A percentile compares a stretch with the other conserved stretches of the same genome.
Conservation (phyloP, 2,888 invertebrate genomes). For the Drosophila kuntzei region DNA sequence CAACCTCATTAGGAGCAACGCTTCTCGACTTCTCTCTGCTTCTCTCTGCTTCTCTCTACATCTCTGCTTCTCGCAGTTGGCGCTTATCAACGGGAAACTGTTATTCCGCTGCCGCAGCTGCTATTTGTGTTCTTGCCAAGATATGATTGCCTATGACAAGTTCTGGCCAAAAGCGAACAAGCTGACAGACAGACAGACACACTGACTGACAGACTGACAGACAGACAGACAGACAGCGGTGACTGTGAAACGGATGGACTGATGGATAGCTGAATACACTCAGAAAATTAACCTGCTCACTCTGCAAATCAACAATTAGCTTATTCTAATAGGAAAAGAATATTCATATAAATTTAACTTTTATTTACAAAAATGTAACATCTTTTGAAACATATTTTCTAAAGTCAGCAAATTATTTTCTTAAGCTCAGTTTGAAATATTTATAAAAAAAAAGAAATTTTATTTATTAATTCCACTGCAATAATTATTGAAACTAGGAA, state of each 20-base stretch:
- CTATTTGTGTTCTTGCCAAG: conserved; percentile 25
- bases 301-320: not conserved
- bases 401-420: no score
- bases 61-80: conserved; percentile 33
- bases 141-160: conserved; percentile 78
- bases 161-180: conserved; percentile 41
- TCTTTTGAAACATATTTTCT: no score
- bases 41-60: no score
- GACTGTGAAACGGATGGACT: not conserved
- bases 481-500: no score
- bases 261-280: conserved; percentile 2
- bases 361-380: no score
- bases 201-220: not conserved
- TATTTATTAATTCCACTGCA: no score
- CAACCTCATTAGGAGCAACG: conserved; percentile 68
- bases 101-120: conserved; percentile 25
- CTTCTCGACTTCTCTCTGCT: conserved; percentile 25
- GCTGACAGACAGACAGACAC: conserved; percentile 16
- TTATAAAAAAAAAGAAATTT: no score
- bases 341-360: no score
- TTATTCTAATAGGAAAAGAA: not conserved
- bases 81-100: conserved; percentile 62
- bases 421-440: no score
- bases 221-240: conserved; percentile 7
- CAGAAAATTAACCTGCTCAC: not conserved